Base-by-base conservation (phyloP, 2,113 vertebrate species). In the Sebastes fasciatus region DNA sequence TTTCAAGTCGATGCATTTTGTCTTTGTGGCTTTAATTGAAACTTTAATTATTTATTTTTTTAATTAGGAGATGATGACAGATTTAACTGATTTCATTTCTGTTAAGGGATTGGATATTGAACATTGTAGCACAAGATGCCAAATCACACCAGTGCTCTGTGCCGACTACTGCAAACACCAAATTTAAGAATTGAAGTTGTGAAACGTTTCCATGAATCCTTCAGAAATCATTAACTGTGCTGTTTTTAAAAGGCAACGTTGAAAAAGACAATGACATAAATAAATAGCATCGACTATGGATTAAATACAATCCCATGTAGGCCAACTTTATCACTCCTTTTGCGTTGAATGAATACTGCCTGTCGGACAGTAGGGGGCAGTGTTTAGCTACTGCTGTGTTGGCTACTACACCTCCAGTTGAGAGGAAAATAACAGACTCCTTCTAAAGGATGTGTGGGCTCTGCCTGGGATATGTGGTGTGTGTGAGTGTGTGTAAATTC, bases 351-450 rank as follows among this genome's bases (percentile, higher is more conserved):
- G 17, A 4, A 1, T 55, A 4, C 8, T 48, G 58, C 9, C 3
- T 6, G 2, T 42, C 0, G n/a, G 62, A 45, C 94, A 79, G 78
- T 64, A 93, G 94, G 84, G 86, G 94, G 80, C 94, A 94, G 91
- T 91, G 89, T 93, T 88, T 49, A 81, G 40, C 91, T 88, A 60
- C 80, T 65, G 73, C 64, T 63, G 62, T 34, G n/a, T 45, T 2
- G 11, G 5, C n/a, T 7, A 14, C n/a, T 51, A 4, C 13, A 58
- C 48, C 64, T 69, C 55, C 19, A 64, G 46, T 8, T 16, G 26
- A 19, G 51, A 54, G 48, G 16, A 17, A 69, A 17, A 46, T 34
- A n/a, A 66, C n/a, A 23, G 63, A 48, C 17, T 77, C 67, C 77
- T 57, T 62, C 40, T 17, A 49, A 19, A 67, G 61, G 65, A 68